Conservation (phyloP, 53 echinoderm and acorn worm genomes). For the Echinometra lucunter region DNA sequence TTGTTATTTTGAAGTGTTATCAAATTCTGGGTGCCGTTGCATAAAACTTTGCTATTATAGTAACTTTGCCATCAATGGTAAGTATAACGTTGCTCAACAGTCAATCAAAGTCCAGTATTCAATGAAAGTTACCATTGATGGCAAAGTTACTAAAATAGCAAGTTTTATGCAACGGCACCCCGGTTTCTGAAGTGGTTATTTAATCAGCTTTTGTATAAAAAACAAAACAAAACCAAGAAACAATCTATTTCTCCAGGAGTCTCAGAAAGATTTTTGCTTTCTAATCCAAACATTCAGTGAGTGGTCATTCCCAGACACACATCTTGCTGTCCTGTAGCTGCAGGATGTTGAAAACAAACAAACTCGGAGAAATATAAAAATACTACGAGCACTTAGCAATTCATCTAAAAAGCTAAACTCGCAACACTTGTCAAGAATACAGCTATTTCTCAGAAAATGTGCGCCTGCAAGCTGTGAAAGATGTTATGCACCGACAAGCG, state of each 20-base stretch:
- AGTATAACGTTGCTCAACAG: too few species aligned
- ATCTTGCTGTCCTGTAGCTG: neutral
- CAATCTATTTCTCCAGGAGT: neutral
- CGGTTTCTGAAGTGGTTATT: neutral
- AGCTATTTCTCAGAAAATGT: neutral
- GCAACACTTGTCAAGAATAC: neutral
- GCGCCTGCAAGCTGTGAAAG: neutral
- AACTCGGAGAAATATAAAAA: constrained; percentile 19
- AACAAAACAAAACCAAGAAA: too few species aligned
- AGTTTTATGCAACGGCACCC: too few species aligned
- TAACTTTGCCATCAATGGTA: too few species aligned
- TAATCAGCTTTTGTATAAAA: neutral
- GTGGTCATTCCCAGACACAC: neutral
- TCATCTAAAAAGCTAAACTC: neutral
- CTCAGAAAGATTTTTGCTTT: neutral
- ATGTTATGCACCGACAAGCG: neutral
- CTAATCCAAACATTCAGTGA: neutral
- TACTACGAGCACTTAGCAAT: constrained; percentile 44
- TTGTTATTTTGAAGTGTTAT: neutral
- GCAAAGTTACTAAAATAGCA: too few species aligned
- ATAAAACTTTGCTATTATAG: too few species aligned
- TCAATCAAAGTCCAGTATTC: too few species aligned
- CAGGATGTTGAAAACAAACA: neutral
- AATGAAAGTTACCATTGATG: too few species aligned
- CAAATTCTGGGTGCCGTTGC: too few species aligned